Conservation (phyloP, 2,113 vertebrate species). For the Melanerpes aurifrons region DNA sequence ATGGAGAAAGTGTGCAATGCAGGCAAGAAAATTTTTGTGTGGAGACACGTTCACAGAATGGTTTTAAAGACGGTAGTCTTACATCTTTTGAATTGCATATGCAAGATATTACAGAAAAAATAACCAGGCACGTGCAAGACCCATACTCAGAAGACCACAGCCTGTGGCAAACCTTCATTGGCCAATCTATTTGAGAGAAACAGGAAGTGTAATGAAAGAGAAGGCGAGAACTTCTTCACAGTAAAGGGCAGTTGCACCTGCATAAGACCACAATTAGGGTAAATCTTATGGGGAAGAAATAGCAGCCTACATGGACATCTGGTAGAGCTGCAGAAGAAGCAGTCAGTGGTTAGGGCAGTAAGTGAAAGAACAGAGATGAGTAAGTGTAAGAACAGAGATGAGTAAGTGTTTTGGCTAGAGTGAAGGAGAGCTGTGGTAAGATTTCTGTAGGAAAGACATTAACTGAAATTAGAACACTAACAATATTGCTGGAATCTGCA, state of each 20-base stretch:
- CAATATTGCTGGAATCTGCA: neutral
- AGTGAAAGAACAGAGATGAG: neutral
- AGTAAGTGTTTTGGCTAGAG: neutral
- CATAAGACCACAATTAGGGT: neutral
- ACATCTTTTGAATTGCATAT: neutral
- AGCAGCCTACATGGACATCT: rapidly evolving
- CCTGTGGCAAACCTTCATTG: neutral
- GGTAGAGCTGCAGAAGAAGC: neutral
- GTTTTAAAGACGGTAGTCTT: neutral
- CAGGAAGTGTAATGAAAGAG: neutral
- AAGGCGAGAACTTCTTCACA: neutral
- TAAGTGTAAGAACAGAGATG: neutral
- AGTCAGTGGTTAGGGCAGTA: neutral
- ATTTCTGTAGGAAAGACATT: neutral
- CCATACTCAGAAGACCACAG: neutral
- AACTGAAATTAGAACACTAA: neutral
- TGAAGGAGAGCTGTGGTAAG: neutral
- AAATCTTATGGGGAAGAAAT: neutral
- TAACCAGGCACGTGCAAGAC: neutral
- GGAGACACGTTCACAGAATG: neutral
- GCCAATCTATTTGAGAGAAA: neutral
- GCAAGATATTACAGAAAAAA: neutral
- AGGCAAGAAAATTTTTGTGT: neutral
- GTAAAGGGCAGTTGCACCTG: neutral
- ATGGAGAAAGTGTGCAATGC: neutral